These are phyloP conservation scores for Pelodytes ibericus DNA, from an alignment of 2,797 vertebrate species.

Conservation along the genomic window DNA sequence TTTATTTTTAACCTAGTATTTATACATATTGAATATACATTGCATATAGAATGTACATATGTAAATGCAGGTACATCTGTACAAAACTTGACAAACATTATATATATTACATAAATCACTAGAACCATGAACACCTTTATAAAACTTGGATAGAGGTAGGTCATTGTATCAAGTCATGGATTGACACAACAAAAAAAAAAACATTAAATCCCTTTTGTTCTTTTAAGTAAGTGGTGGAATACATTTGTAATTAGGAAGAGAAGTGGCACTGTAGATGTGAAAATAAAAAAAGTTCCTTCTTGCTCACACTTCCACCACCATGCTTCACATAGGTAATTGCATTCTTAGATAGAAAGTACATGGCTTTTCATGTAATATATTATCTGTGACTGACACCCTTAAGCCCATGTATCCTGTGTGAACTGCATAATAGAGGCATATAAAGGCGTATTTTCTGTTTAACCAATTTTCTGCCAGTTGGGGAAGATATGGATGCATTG, in stretches of 20 bases:
- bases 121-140: background rate
- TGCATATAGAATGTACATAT: background rate
- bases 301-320: conserved; percentile 41
- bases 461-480: conserved; percentile 26
- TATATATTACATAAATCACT: background rate
- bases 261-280: conserved; percentile 28
- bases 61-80: background rate
- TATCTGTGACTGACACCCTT: conserved; percentile 57
- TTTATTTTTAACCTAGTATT: background rate
- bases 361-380: conserved; percentile 54
- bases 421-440: conserved; percentile 53
- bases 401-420: conserved; percentile 57
- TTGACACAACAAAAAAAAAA: background rate
- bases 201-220: conserved; percentile 9
- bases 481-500: background rate
- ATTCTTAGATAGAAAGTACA: conserved; percentile 56
- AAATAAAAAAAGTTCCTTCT: conserved; percentile 37
- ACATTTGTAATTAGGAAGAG: conserved; percentile 39
- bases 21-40: background rate
- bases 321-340: conserved; percentile 51
- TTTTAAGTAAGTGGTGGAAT: background rate
- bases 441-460: conserved; percentile 50
- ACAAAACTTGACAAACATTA: background rate
- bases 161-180: background rate
- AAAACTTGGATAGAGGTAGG: background rate